Evolutionary conservation across 1,140 invertebrate genomes (phyloP), one percentile per base, ranked within the genome.

Genomic region (Trichonephila inaurata): DNA sequence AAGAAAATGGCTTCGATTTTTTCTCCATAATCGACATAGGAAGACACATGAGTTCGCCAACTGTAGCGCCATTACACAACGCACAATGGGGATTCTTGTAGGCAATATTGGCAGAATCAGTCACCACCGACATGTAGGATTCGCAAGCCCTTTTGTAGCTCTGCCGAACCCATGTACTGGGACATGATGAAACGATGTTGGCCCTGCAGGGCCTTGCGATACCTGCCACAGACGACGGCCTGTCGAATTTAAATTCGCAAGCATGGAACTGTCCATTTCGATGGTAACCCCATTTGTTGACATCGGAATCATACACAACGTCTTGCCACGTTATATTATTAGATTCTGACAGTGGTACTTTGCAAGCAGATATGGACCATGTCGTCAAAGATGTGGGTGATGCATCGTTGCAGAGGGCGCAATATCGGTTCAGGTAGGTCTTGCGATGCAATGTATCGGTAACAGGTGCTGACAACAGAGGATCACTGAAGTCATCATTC

Each of bases 401-500:
- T 0, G 28, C 93, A 12, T 69, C 18, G 95, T 97, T 96, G 94
- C 97, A 97, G 7, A 96, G 77, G 0, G 97, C 96, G 94, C 97
- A 97, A 95, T 96, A 96, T n/a, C 96, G 95, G 94, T 97, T 97
- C 87, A 95, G 95, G 95, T 96, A 97, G 0, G 96, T 97, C n/a
- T 96, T 94, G 7, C 96, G 95, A 0, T 95, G 94, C 8, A 83
- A 86, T 33, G 95, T 94, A 72, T 95, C 95, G 0, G 96, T 96
- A 7, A 96, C 96, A 0, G 96, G 96, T 18, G 96, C 95, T 16
- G 94, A 94, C 0, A 95, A 89, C 81, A 96, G 77, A 12, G 96
- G 96, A 94, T 96, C 88, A 14, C 44, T 58, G 18, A 82, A 61
- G 7, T 83, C 60, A 18, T 33, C 28, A 40, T 58, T 21, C 21